Base-by-base conservation (phyloP, 2,888 invertebrate species). In the Tenthredo livida region DNA sequence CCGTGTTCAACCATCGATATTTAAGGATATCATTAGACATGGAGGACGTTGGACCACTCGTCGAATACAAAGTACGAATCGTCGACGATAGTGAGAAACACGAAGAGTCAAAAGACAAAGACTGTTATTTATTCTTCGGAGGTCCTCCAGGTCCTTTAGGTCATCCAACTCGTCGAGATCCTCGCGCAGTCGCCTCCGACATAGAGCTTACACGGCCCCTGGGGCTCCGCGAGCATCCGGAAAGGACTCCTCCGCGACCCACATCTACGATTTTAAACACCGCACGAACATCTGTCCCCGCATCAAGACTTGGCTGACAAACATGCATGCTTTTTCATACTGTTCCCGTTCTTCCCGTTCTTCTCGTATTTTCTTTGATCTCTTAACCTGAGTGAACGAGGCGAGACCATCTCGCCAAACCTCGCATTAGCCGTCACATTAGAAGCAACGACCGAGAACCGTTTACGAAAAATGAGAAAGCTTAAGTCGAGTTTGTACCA, bases 71-170 rank as follows among this genome's bases (percentile, higher is more conserved):
- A 77, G 33, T 29, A 77, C 25, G 77, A 77, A 54, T 21, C 73
- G 21, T 21, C 4, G 29, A 50, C 12, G 29, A 54, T 47, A 25
- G 50, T 29, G 50, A 54, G 29, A 29, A 47, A n/a, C 25, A 29
- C 21, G 61, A 33, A 15, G 80, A 29, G 58, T 21, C 61, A 33
- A 50, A 61, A 80, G 80, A 80, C 80, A 58, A 61, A 80, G 80
- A 80, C 61, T 80, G 80, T 80, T 80, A 80, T 80, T 80, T 80
- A 80, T 80, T 80, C 80, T 50, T 61, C n/a, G 40, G 80, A 80
- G 80, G 80, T 61, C 61, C 80, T 80, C 61, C n/a, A 61, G 80
- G 80, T 80, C 80, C 80, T 80, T 80, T 58, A 80, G 80, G 80
- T 80, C 80, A 80, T 61, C 80, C 80, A 80, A 80, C 80, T 80